phyloP scores from a whole-genome alignment of 37 sponge, comb jelly and placozoan genomes.

The Theonella swinhoei region DNA sequence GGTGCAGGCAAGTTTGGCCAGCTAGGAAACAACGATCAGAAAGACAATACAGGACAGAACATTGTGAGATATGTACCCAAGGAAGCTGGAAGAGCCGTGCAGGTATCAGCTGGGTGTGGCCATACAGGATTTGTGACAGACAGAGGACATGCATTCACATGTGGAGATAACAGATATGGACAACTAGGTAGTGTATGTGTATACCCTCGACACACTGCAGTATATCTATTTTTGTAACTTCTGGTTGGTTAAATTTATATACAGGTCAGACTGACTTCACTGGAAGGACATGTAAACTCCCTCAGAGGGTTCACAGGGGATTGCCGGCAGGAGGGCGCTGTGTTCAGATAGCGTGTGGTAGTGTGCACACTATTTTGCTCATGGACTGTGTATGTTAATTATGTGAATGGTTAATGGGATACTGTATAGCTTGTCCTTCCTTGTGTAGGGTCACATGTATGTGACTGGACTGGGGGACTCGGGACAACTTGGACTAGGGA shows the following conservation, averaged over 20 bases:
- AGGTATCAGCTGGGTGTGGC: conserved; percentile 73
- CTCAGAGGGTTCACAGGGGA: conserved; percentile 16
- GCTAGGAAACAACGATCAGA: conserved; percentile 57
- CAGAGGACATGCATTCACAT: conserved; percentile 43
- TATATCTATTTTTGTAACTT: too few species aligned
- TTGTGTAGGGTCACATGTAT: conserved; percentile 61
- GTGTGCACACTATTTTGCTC: conserved; percentile 70
- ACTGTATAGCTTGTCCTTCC: background rate
- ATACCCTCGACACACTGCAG: background rate
- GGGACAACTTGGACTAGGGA: conserved; percentile 75
- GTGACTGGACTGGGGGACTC: conserved; percentile 60
- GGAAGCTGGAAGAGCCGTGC: conserved; percentile 40
- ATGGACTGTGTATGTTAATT: conserved; percentile 52
- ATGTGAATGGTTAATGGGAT: background rate
- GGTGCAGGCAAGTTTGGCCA: conserved; percentile 76
- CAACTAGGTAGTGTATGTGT: conserved; percentile 51
- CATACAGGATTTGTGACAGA: conserved; percentile 67
- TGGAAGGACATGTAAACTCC: conserved; percentile 29
- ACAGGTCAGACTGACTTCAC: conserved; percentile 32
- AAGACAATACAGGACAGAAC: conserved; percentile 54
- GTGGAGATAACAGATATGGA: conserved; percentile 63
- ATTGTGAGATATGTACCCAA: conserved; percentile 25
- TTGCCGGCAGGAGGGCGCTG: background rate
- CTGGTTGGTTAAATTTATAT: background rate
- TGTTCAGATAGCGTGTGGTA: conserved; percentile 69